Base-by-base conservation (phyloP, 2,888 invertebrate genomes). In the Bombyx huttoni region DNA sequence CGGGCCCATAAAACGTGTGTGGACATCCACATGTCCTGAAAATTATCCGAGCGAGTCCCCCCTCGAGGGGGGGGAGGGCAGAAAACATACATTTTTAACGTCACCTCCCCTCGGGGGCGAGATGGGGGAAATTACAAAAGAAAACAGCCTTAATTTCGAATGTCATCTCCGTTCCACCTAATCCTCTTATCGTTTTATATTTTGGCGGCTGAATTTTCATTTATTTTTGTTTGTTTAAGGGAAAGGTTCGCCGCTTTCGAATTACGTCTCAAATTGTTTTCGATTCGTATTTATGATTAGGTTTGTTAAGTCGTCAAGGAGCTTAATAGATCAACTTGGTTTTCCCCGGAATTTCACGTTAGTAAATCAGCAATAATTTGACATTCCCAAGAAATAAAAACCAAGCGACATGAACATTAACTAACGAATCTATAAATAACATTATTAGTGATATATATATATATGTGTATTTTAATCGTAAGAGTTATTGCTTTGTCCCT, bases 71-170 rank as follows among this genome's bases (percentile, higher is more conserved):
- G 24, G 24, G 24, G 24, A 67, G 74, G 71, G 69, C 73, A 69
- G 72, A 72, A 75, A 76, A 78, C 85, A 85, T 86, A 84, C 85
- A 86, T 87, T 86, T 85, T 85, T 85, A 87, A 88, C 81, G 78
- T 71, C 61, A 64, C 73, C 75, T 63, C 68, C 69, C 66, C 70
- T 68, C 68, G 68, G 71, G 79, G 86, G 81, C 74, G 83, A 77
- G 74, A 78, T 68, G 81, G 84, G 84, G 75, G 81, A 77, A 85
- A 87, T 87, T 86, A 88, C 87, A 87, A 88, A 87, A 83, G 85
- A 86, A 88, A 87, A 87, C 86, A 86, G 75, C 86, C 88, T 87
- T 87, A 88, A 88, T 88, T 87, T 87, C 87, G 86, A 88, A 86
- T 86, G 88, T 87, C 88, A 88, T 88, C 86, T 87, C 87, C 86